Evolutionary conservation across 2,888 invertebrate species (phyloP), one percentile per base, ranked within the genome.

Genomic region (Drosophila ustulata): DNA sequence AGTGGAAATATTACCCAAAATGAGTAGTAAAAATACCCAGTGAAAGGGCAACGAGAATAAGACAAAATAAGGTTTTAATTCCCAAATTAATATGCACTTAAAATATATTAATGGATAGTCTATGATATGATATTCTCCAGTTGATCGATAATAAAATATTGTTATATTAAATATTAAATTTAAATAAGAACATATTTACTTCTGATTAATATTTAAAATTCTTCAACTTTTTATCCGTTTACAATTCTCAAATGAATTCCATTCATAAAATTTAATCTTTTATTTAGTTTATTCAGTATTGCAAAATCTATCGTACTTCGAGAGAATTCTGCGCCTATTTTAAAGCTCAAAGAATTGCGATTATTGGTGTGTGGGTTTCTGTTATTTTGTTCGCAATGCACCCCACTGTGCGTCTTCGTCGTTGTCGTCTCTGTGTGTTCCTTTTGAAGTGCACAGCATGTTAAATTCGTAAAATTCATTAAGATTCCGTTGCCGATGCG

Each of bases 401-500:
- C 23, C 66, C 53, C 66, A 66, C 62, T 34, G 66, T 66, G 66
- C 53, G 34, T 37, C 49, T 59, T 6, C 28, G 59, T 13, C 47
- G 64, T 7, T 55, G 65, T 49, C 47, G 71, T 59, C 43, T 71
- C 72, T 79, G 81, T 83, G 81, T 88, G 84, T 84, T 88, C 84
- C 89, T 84, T 84, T 88, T 84, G 84, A 84, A 84, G 89, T 88
- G 84, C 84, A 87, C 87, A 84, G 89, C 89, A 84, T 88, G 89
- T 84, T 88, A 84, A 84, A 84, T 88, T 84, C 84, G 89, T 88
- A 88, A 88, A 84, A 84, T 84, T 84, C 89, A 84, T 84, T 84
- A 84, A 84, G 89, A 84, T 88, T 84, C 84, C 84, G 83, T 83
- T 83, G 82, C 86, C 88, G 86, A 85, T 88, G 82, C 88, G 82